These are phyloP conservation scores for Copidosoma aretas DNA, from an alignment of 2,888 invertebrate genomes.

Conservation along the genomic window DNA sequence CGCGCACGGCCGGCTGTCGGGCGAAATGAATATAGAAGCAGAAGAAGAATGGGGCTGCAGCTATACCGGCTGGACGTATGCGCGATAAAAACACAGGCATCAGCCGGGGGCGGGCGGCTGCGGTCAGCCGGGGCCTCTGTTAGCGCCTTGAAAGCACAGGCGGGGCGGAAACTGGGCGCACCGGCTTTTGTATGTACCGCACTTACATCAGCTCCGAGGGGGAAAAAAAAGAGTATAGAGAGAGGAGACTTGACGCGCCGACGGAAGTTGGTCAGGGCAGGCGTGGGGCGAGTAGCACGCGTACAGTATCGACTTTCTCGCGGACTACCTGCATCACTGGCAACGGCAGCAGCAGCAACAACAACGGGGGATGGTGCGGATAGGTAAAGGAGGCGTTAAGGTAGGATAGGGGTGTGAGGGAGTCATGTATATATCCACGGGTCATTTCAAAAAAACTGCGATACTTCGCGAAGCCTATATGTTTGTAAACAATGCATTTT, in stretches of 20 bases:
- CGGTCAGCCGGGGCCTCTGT: slow-evolving; percentile 16
- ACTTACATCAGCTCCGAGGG: neutral
- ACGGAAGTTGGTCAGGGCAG: slow-evolving; percentile 31
- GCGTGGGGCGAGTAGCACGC: neutral
- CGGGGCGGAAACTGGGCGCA: slow-evolving; percentile 15
- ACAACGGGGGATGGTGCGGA: too few relatives aligned
- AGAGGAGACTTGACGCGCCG: slow-evolving; percentile 5
- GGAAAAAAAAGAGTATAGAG: neutral
- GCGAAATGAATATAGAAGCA: slow-evolving; percentile 7
- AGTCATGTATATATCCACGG: neutral
- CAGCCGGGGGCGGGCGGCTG: neutral
- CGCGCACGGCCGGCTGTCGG: neutral
- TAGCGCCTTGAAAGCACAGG: slow-evolving; percentile 16
- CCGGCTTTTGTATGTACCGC: neutral
- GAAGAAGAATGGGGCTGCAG: slow-evolving; percentile 17
- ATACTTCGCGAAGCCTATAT: too few relatives aligned
- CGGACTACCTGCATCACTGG: neutral
- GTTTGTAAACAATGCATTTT: too few relatives aligned
- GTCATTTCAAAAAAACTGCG: too few relatives aligned
- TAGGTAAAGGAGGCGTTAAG: too few relatives aligned
- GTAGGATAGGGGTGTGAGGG: neutral
- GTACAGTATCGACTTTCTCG: slow-evolving; percentile 20
- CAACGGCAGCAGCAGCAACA: too few relatives aligned
- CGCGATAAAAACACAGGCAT: neutral
- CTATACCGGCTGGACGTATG: neutral